Evolutionary conservation across 1,140 invertebrate genomes (phyloP), one percentile per base, ranked within the genome.

Genomic region (Lethrus apterus): DNA sequence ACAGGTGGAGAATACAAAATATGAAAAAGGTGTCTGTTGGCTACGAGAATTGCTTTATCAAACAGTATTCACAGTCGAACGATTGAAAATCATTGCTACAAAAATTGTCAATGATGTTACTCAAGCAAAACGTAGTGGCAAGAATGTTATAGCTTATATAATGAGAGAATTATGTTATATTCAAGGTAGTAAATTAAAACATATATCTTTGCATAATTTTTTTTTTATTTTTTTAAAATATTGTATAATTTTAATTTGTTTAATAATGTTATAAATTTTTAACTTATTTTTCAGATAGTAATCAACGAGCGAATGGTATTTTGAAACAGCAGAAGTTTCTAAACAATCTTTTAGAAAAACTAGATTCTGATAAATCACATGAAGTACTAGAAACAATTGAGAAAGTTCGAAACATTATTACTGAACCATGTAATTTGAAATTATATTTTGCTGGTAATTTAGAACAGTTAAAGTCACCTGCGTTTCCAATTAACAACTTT

Each of bases 21-120:
- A 89, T 61, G 70, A 75, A 3, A 76, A 76, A 56, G 83, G 84
- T 1, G 76, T 93, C 1, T 68, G 79, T 34, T 90, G 87, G 79
- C 64, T 92, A 9, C 74, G 80, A 53, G 82, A 90, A 53, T 65
- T 93, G 1, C 64, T 93, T 7, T 86, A 81, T 54, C 60, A 80
- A 3, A 78, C 81, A 9, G 71, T 79, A 48, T 79, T 93, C 43
- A 82, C 76, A 3, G 70, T 74, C 14, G 83, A 89, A 29, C 73
- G 89, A 57, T 62, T 92, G 3, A 77, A 81, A 58, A 80, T 89
- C 8, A 80, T 87, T 42, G 78, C 81, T 3, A 76, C 79, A 38
- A 89, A 89, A 66, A 74, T 86, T 58, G 67, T 81, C 23, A 89
- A 89, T 58, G 81, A 89, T 55, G 80, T 89, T 1, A 75, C 84